Conservation (phyloP, 2,797 vertebrate genomes). For the Salarias fasciatus region DNA sequence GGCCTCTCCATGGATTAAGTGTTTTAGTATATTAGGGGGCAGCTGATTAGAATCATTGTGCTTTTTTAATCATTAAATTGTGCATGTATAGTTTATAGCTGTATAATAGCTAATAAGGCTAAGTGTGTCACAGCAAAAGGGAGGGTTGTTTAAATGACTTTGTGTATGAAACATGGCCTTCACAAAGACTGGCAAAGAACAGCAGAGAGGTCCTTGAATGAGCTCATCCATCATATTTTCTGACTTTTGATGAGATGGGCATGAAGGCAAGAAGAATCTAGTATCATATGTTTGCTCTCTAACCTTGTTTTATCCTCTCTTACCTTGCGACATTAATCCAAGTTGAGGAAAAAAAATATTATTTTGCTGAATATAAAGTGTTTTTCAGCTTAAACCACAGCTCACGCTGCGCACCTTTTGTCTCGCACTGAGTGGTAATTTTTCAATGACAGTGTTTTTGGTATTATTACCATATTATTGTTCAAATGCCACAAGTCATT, state of each 20-base stretch:
- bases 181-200: slow-evolving; percentile 56
- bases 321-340: too few relatives aligned
- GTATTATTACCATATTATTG: too few relatives aligned
- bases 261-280: slow-evolving; percentile 24
- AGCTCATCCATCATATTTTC: slow-evolving; percentile 35
- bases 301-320: neutral
- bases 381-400: too few relatives aligned
- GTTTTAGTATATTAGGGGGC: slow-evolving; percentile 89
- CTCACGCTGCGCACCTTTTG: too few relatives aligned
- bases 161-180: slow-evolving; percentile 77
- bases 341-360: too few relatives aligned
- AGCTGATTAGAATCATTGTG: slow-evolving; percentile 87
- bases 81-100: slow-evolving; percentile 82
- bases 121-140: slow-evolving; percentile 84
- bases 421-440: too few relatives aligned
- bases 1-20: slow-evolving; percentile 87
- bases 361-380: too few relatives aligned
- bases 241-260: slow-evolving; percentile 51
- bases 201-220: slow-evolving; percentile 40
- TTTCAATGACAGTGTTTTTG: too few relatives aligned
- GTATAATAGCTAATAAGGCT: slow-evolving; percentile 75
- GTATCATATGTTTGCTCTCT: slow-evolving; percentile 17
- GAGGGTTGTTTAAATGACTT: slow-evolving; percentile 81
- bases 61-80: slow-evolving; percentile 87
- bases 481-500: too few relatives aligned